Conservation (phyloP, 2,888 invertebrate species). For the Silvanus unidentatus region DNA sequence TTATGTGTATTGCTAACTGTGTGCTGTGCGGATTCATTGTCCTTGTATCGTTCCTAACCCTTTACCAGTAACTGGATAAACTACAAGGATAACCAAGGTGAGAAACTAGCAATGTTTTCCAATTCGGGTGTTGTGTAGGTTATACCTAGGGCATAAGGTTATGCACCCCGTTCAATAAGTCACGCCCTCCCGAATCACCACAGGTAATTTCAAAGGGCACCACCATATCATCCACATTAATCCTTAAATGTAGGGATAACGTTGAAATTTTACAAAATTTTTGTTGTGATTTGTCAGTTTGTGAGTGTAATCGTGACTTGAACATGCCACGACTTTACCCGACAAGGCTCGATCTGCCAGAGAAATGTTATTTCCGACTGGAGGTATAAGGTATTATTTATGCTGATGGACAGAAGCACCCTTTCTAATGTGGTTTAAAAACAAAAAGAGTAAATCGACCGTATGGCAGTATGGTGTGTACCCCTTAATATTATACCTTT, state of each 20-base stretch:
- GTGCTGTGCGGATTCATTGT: conserved; percentile 37
- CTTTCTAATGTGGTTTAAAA: no score
- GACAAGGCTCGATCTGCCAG: conserved; percentile 6
- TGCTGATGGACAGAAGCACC: no score
- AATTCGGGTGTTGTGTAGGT: conserved; percentile 35
- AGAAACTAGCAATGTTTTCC: conserved; percentile 6
- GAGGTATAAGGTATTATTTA: no score
- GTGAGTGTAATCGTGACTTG: conserved; percentile 9
- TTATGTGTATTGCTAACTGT: conserved; percentile 45
- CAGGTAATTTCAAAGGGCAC: conserved; percentile 5
- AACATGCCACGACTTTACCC: conserved; percentile 7
- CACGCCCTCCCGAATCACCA: conserved; percentile 33
- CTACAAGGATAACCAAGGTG: no score
- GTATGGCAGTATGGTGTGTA: no score
- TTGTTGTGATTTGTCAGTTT: not conserved
- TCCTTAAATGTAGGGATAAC: no score
- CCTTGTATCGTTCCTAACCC: conserved; percentile 30
- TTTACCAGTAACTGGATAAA: conserved; percentile 23
- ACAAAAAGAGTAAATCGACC: no score
- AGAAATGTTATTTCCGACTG: no score
- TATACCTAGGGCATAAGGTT: conserved; percentile 43
- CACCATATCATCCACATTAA: no score
- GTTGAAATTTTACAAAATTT: not conserved
- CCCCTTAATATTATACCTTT: no score
- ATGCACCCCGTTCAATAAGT: conserved; percentile 36